Evolutionary conservation across 2,888 invertebrate species (phyloP).

Genomic region (Drosophila barbarae): DNA sequence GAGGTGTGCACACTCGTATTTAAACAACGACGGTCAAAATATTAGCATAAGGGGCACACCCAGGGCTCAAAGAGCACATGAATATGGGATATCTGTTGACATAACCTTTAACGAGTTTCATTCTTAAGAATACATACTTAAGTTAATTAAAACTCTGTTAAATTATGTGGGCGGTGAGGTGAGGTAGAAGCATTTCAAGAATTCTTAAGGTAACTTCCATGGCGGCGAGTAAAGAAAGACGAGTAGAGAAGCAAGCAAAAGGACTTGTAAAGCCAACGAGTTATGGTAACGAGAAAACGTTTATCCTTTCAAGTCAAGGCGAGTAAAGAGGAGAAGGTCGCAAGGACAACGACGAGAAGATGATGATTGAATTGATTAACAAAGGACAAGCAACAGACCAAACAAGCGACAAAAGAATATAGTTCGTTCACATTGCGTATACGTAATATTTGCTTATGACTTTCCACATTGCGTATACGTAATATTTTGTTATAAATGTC

Average conservation of each 20-base stretch:
- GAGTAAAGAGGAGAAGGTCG: no score
- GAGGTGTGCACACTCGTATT: conserved; percentile 14
- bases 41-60: conserved; percentile 7
- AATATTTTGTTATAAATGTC: not conserved
- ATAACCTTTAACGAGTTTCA: not conserved
- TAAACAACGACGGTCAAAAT: conserved; percentile 20
- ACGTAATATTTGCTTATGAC: no score
- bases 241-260: not conserved
- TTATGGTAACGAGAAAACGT: no score
- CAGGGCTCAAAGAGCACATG: not conserved
- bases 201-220: no score
- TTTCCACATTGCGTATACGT: not conserved
- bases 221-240: not conserved
- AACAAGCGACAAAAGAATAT: no score
- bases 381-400: no score
- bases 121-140: not conserved
- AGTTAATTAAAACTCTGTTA: not conserved
- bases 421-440: not conserved
- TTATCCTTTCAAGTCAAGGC: no score
- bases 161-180: not conserved
- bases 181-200: not conserved
- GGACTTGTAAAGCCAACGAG: not conserved
- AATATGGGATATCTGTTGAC: conserved; percentile 5
- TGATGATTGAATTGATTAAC: no score
- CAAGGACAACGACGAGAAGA: no score